A percentile compares a stretch with the other conserved stretches of the same genome.
These are phyloP conservation scores for Trichonephila clavata DNA, from an alignment of 1,140 invertebrate genomes.

Conservation along the genomic window DNA sequence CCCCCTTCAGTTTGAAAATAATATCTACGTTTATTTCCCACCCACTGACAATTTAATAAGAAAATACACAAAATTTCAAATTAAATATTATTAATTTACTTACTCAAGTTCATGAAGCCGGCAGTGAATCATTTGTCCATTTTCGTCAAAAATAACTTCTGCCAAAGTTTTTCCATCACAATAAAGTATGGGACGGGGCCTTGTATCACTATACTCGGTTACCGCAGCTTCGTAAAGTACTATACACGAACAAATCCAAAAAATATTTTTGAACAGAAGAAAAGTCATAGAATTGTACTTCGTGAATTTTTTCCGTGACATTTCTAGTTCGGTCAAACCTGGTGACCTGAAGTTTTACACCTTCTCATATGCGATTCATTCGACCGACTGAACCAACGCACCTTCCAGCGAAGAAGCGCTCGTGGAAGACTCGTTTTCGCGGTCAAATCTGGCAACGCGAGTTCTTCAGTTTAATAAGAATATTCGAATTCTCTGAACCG, in stretches of 20 bases:
- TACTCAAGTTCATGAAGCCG: conserved; percentile 64
- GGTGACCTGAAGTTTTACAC: conserved; percentile 47
- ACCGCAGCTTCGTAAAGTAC: not conserved
- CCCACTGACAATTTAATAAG: too few relatives aligned
- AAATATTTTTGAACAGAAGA: not conserved
- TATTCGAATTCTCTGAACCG: conserved; percentile 24
- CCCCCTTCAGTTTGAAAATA: too few relatives aligned
- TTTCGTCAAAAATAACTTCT: conserved; percentile 41
- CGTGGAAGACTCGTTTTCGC: conserved; percentile 27
- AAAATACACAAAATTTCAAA: not conserved
- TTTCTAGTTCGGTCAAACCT: conserved; percentile 26
- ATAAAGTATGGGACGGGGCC: conserved; percentile 12
- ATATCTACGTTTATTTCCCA: too few relatives aligned
- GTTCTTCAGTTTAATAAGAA: not conserved
- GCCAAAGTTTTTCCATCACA: conserved; percentile 62
- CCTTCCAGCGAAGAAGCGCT: not conserved
- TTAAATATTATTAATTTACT: not conserved
- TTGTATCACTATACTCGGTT: not conserved
- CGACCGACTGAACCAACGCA: conserved; percentile 64
- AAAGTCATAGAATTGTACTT: not conserved
- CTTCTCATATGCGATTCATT: conserved; percentile 65
- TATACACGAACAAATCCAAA: not conserved
- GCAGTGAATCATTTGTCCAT: conserved; percentile 56
- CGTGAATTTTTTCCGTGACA: not conserved
- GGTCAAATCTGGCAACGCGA: conserved; percentile 24